Evolutionary conservation across 2,113 vertebrate genomes (phyloP).

Genomic region (Mesoclemmys tuberculata): DNA sequence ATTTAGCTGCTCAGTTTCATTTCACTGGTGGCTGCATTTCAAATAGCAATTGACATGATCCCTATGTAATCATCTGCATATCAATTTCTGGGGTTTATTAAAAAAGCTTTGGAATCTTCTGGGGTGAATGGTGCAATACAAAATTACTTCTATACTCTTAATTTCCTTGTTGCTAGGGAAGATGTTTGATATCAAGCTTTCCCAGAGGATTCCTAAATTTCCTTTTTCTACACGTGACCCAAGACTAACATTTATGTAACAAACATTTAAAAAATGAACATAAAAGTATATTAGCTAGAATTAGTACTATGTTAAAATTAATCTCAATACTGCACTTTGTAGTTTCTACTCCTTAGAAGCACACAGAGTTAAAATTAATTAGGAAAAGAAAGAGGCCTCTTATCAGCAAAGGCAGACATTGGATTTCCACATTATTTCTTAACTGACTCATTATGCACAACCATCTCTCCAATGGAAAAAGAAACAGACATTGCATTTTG

Average conservation of each 20-base stretch:
- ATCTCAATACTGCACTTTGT: slow-evolving; percentile 30
- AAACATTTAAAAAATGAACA: background rate
- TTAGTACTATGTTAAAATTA: slow-evolving; percentile 62
- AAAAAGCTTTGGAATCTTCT: background rate
- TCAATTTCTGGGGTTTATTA: background rate
- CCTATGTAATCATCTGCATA: background rate
- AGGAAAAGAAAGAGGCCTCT: slow-evolving; percentile 72
- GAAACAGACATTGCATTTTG: background rate
- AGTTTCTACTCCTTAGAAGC: background rate
- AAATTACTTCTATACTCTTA: background rate
- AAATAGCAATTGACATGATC: background rate
- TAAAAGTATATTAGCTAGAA: slow-evolving; percentile 54
- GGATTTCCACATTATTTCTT: background rate
- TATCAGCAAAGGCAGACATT: background rate
- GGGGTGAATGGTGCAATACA: background rate
- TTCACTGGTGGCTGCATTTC: background rate
- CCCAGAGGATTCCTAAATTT: background rate
- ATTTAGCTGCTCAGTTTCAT: background rate
- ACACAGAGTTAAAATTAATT: slow-evolving; percentile 10
- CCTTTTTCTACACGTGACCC: background rate
- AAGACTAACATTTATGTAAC: slow-evolving; percentile 58
- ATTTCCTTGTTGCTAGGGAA: background rate
- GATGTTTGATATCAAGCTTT: background rate
- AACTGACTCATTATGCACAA: background rate
- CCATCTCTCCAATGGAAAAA: background rate